Percentiles rank a stretch among this genome's conserved stretches.
phyloP scores from a whole-genome alignment of 2,888 invertebrate genomes.

The Torymus auratus region DNA sequence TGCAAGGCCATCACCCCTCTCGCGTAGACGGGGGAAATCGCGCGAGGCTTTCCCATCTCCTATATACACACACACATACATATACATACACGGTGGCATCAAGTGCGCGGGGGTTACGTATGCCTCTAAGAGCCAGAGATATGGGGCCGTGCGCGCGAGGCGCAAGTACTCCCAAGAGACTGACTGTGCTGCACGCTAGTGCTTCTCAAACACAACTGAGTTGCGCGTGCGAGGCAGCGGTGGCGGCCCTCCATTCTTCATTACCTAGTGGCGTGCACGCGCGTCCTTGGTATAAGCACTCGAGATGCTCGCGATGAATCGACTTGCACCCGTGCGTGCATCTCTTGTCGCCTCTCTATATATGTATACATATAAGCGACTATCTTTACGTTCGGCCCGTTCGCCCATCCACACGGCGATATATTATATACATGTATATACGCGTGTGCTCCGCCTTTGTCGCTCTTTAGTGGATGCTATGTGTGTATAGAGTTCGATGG shows the following conservation, averaged over 20 bases:
- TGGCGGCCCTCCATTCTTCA: conserved; percentile 53
- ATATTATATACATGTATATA: too few species aligned
- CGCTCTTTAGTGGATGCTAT: conserved; percentile 21
- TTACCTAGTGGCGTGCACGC: conserved; percentile 36
- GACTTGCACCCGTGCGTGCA: background rate
- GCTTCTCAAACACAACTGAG: conserved; percentile 46
- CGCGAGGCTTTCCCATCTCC: conserved; percentile 17
- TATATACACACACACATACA: conserved; percentile 3
- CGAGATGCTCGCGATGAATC: conserved; percentile 44
- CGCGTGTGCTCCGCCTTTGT: conserved; percentile 15
- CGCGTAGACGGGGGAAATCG: conserved; percentile 27
- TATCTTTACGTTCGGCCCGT: too few species aligned
- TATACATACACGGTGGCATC: background rate
- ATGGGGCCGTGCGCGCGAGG: conserved; percentile 12
- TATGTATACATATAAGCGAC: background rate
- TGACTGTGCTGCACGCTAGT: conserved; percentile 54
- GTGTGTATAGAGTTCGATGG: background rate
- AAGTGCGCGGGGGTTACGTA: background rate
- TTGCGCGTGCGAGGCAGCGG: background rate
- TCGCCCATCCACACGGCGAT: too few species aligned
- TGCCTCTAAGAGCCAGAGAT: conserved; percentile 33
- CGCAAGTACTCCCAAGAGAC: conserved; percentile 64
- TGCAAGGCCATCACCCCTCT: conserved; percentile 24
- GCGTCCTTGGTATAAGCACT: conserved; percentile 35
- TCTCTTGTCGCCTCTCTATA: conserved; percentile 41